A percentile compares a stretch with the other conserved stretches of the same genome.
These are phyloP conservation scores for Eueremaeus valkanovi DNA, from an alignment of 2,888 invertebrate genomes.

Conservation along the genomic window DNA sequence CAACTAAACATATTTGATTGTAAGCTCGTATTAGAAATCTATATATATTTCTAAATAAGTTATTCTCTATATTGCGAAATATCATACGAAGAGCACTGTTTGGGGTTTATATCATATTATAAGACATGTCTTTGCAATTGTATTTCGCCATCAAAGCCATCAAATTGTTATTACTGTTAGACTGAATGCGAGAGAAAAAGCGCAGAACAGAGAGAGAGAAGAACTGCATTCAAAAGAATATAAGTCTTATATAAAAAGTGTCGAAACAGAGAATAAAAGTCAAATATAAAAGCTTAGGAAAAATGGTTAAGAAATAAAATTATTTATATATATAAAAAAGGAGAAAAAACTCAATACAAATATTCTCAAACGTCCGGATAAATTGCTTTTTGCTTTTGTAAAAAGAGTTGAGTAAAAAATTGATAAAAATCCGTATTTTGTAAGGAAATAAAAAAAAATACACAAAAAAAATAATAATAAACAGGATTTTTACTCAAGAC, in stretches of 20 bases:
- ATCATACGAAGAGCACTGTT: no score
- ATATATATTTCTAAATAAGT: neutral
- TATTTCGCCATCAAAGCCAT: neutral
- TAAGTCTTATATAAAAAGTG: neutral
- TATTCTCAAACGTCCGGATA: neutral
- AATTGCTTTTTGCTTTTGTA: neutral
- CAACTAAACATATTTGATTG: neutral
- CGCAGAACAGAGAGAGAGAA: neutral
- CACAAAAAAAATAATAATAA: neutral
- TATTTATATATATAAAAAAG: neutral
- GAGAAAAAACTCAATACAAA: neutral
- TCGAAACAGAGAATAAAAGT: neutral
- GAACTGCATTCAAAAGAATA: neutral
- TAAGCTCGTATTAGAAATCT: neutral
- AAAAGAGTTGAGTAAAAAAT: neutral
- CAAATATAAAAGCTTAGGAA: neutral
- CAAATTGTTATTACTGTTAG: neutral
- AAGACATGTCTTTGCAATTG: neutral
- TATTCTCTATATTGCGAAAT: neutral
- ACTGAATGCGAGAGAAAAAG: no score
- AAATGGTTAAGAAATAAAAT: neutral
- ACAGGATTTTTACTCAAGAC: neutral
- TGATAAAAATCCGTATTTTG: no score
- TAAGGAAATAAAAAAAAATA: no score
- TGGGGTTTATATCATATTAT: neutral